Percentiles rank a stretch among this genome's conserved stretches.
These are phyloP conservation scores for Enoplosus armatus DNA, from an alignment of 2,797 vertebrate species.

Conservation along the genomic window DNA sequence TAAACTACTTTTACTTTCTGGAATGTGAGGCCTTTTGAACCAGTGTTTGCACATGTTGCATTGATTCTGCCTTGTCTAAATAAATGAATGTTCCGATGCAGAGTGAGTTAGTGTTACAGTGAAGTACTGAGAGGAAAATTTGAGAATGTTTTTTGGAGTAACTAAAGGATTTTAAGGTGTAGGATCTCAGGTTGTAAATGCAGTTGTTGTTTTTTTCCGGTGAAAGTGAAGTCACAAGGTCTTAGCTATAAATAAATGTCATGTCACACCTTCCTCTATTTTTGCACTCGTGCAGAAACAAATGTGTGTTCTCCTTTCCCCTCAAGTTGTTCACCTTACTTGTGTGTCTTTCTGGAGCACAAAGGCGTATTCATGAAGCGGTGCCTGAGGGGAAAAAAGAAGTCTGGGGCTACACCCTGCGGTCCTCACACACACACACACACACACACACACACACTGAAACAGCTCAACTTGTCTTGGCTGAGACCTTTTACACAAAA, in stretches of 20 bases:
- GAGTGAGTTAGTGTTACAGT: too few relatives aligned
- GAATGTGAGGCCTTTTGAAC: slow-evolving; percentile 37
- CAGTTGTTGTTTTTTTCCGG: slow-evolving; percentile 1
- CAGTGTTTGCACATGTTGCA: slow-evolving; percentile 18
- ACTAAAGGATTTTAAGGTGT: background rate
- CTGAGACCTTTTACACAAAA: slow-evolving; percentile 62
- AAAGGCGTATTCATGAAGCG: slow-evolving; percentile 76
- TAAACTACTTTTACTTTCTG: slow-evolving; percentile 20
- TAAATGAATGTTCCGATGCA: background rate
- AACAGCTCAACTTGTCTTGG: slow-evolving; percentile 69
- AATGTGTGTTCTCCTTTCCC: slow-evolving; percentile 50
- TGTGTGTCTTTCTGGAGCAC: slow-evolving; percentile 68
- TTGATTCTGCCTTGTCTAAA: slow-evolving; percentile 35
- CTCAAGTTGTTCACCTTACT: slow-evolving; percentile 59
- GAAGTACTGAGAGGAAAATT: slow-evolving; percentile 4
- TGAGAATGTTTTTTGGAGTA: background rate
- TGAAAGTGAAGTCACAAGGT: slow-evolving; percentile 33
- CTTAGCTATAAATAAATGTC: slow-evolving; percentile 50
- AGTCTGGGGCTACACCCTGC: slow-evolving; percentile 73
- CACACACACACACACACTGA: slow-evolving; percentile 34
- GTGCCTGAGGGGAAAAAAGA: slow-evolving; percentile 68
- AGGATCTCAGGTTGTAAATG: slow-evolving; percentile 21
- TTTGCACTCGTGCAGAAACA: slow-evolving; percentile 58
- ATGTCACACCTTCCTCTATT: slow-evolving; percentile 58
- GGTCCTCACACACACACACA: slow-evolving; percentile 26